phyloP scores from a whole-genome alignment of 2,888 invertebrate species.

The Brachylomia viminalis region DNA sequence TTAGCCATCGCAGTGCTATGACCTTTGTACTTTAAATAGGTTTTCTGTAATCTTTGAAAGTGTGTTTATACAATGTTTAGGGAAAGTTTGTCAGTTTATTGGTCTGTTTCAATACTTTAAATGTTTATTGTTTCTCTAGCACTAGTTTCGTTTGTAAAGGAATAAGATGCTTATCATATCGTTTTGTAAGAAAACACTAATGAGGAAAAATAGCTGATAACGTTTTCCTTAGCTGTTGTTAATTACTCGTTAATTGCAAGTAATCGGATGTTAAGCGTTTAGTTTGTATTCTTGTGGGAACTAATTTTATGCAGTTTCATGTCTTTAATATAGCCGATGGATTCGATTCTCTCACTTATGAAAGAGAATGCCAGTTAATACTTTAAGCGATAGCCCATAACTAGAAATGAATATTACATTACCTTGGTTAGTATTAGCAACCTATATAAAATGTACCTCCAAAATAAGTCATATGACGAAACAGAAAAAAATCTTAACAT shows the following conservation, averaged over 20 bases:
- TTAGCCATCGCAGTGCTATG: conserved; percentile 67
- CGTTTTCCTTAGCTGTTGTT: conserved; percentile 28
- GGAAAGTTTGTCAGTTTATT: conserved; percentile 8
- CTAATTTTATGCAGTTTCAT: not conserved
- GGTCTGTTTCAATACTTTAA: conserved; percentile 10
- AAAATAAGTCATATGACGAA: too few relatives aligned
- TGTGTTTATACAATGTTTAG: not conserved
- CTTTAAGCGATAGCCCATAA: not conserved
- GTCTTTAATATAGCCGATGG: not conserved
- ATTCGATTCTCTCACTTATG: not conserved
- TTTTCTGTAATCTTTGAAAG: conserved; percentile 29
- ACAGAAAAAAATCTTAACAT: too few relatives aligned
- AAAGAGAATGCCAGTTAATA: not conserved
- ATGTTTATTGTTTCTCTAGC: not conserved
- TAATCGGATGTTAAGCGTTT: conserved; percentile 30
- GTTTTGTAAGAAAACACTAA: conserved; percentile 38
- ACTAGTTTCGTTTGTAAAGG: not conserved
- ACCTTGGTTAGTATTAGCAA: not conserved
- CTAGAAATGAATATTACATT: not conserved
- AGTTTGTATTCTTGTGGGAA: conserved; percentile 9
- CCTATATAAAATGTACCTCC: too few relatives aligned
- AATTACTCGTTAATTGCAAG: conserved; percentile 14
- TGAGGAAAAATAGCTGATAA: conserved; percentile 38
- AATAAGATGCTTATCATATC: conserved; percentile 27
- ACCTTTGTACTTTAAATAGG: conserved; percentile 59